Base-by-base conservation (phyloP, 2,888 invertebrate genomes). In the Icerya purchasi region DNA sequence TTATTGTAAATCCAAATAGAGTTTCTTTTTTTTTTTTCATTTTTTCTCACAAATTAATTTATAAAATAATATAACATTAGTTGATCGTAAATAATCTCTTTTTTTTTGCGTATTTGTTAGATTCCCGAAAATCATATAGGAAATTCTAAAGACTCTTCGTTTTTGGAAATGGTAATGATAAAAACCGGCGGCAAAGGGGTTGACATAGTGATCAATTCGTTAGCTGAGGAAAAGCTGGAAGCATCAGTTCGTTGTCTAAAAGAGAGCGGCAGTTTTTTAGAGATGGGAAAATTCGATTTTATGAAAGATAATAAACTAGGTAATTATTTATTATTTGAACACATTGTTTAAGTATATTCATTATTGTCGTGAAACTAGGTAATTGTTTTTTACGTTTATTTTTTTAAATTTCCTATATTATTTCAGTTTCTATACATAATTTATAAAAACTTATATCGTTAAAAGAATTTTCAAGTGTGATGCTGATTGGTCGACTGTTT, bases 221-320 rank as follows among this genome's bases (percentile, higher is more conserved):
- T 97, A 52, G 81, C 93, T 0, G 92, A 90, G 67, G 93, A 96
- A 53, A 93, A 94, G 71, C 76, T 94, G 0, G 77, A 79, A 67
- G 85, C 82, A 0, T 81, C 82, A 0, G 69, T 81, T 0, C 72
- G 80, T 2, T 83, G 82, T 64, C 69, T 83, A 10, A 78, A 75
- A 1, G 65, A 65, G 1, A 73, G 75, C 1, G 82, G 89, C 10
- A 75, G 81, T 61, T 90, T 90, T 71, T 70, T 89, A 54, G 89
- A 90, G 73, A 89, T 91, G 62, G 89, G 89, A 52, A 90, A 89
- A 72, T 84, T 81, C 67, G 89, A 90, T 71, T 73, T 89, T 67
- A 77, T 80, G 0, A 75, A 74, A 59, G 82, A 90, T 68, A 81
- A 72, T 64, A 69, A 78, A 14, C 66, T 82, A 18, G 77, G 69